Conservation (phyloP, 2,888 invertebrate genomes). For the Lissonota sp. region DNA sequence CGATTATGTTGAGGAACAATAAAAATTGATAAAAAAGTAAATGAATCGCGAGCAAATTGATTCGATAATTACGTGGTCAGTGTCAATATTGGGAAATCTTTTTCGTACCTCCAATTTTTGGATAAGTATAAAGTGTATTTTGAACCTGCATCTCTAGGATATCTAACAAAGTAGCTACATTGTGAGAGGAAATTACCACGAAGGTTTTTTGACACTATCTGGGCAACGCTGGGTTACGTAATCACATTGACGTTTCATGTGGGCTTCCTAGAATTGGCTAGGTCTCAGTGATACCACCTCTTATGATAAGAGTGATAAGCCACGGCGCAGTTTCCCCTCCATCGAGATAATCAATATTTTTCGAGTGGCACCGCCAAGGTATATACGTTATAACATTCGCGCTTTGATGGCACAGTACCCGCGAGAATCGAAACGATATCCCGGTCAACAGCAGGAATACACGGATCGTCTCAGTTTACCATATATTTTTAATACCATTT, state of each 20-base stretch:
- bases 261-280: constrained; percentile 17
- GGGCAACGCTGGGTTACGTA: neutral
- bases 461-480: constrained; percentile 37
- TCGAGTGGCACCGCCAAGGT: constrained; percentile 5
- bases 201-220: neutral
- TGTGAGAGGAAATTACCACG: no score
- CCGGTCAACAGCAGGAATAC: constrained; percentile 23
- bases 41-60: neutral
- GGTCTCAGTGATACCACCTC: constrained; percentile 19
- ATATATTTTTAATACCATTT: neutral
- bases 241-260: constrained; percentile 12
- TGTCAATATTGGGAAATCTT: no score
- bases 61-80: neutral
- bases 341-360: constrained; percentile 23
- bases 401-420: constrained; percentile 45
- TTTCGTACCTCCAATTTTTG: no score
- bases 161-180: no score
- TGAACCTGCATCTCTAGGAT: no score
- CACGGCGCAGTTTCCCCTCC: constrained; percentile 43
- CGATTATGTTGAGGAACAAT: neutral
- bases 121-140: no score
- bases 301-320: constrained; percentile 47
- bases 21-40: no score
- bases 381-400: constrained; percentile 34
- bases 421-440: constrained; percentile 43